Evolutionary conservation across 2,888 invertebrate genomes (phyloP).

Genomic region (Capitulum mitella): DNA sequence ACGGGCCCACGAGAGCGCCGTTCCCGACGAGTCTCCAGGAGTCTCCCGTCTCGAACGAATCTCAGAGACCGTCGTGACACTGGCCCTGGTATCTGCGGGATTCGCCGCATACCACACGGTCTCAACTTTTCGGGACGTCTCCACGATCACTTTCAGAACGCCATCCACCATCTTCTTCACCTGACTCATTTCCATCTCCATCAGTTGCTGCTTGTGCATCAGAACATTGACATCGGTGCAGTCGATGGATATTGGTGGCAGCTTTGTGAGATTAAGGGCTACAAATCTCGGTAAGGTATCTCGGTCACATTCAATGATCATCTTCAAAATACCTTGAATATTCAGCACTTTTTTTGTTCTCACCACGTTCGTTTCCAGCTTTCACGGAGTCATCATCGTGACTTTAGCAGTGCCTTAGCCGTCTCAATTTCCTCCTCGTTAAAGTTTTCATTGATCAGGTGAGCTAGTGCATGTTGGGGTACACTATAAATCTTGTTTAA

Average conservation of each 20-base stretch:
- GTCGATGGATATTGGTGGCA: background rate
- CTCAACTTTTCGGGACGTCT: background rate
- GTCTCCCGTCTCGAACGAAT: no score
- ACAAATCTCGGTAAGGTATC: background rate
- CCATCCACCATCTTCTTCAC: background rate
- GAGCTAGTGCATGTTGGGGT: no score
- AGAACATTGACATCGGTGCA: background rate
- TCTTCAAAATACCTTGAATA: background rate
- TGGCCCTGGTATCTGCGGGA: no score
- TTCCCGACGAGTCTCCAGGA: no score
- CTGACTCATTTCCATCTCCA: background rate
- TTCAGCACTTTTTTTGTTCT: background rate
- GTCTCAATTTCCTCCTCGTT: background rate
- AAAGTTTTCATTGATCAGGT: background rate
- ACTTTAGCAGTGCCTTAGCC: background rate
- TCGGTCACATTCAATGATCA: background rate
- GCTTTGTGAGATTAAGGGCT: background rate
- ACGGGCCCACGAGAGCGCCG: no score
- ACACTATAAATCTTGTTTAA: no score
- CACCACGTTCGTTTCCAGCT: background rate
- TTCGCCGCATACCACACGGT: no score
- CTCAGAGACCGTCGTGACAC: no score
- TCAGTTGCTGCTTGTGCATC: background rate
- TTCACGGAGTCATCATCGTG: background rate
- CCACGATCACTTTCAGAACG: background rate